Conservation (phyloP, 2,113 vertebrate species). For the Bettongia penicillata region DNA sequence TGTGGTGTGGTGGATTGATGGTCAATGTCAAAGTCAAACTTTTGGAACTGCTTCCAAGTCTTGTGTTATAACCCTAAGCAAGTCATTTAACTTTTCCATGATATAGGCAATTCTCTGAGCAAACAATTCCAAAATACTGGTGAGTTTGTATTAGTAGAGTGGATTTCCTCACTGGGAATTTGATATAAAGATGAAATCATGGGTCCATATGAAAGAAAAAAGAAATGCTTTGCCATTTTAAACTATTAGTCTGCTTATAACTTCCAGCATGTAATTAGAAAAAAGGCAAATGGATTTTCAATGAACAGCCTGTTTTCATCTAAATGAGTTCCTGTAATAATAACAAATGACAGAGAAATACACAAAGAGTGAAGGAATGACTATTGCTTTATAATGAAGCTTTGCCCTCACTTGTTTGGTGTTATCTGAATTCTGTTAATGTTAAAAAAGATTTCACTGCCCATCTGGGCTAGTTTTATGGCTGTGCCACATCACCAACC, state of each 20-base stretch:
- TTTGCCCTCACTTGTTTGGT: not conserved
- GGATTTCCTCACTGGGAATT: not conserved
- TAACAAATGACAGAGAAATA: slow-evolving; percentile 50
- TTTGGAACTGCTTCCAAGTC: not conserved
- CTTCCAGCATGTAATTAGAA: slow-evolving; percentile 49
- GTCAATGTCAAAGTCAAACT: not conserved
- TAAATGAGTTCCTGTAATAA: slow-evolving; percentile 59
- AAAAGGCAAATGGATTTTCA: slow-evolving; percentile 55
- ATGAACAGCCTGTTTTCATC: slow-evolving; percentile 42
- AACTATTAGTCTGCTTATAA: slow-evolving; percentile 6
- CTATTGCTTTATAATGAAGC: slow-evolving; percentile 23
- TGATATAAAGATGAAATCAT: not conserved
- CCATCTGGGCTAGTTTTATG: not conserved
- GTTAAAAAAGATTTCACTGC: slow-evolving; percentile 13
- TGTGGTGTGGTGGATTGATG: not conserved
- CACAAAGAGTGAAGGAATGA: slow-evolving; percentile 51
- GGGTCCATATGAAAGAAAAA: not conserved
- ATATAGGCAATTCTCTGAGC: not conserved
- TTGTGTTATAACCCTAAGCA: not conserved
- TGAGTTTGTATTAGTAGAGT: not conserved
- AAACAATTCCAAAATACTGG: not conserved
- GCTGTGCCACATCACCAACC: not conserved
- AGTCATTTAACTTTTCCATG: not conserved
- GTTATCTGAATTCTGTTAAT: slow-evolving; percentile 51
- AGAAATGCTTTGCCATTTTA: not conserved